These are phyloP conservation scores for Hemiprocne comata DNA, from an alignment of 2,113 vertebrate species.

Conservation along the genomic window DNA sequence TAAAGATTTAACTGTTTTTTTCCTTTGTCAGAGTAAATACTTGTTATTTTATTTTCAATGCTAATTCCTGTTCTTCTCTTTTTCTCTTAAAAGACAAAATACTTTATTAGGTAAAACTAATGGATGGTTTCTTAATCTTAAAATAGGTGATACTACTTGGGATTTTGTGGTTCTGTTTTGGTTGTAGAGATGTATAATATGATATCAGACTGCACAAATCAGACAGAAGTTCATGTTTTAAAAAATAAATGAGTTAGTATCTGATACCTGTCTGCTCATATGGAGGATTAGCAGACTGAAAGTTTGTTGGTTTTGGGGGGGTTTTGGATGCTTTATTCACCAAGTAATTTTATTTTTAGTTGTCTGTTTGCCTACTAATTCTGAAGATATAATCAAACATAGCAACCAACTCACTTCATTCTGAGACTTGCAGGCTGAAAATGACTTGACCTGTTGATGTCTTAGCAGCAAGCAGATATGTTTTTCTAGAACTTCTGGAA, in stretches of 20 bases:
- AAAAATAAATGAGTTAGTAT: rapidly evolving
- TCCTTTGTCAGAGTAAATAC: rapidly evolving
- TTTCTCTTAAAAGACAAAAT: rapidly evolving
- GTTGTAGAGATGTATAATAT: rapidly evolving
- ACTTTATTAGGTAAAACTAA: background rate
- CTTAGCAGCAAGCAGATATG: background rate
- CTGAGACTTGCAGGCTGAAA: background rate
- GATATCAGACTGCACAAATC: rapidly evolving
- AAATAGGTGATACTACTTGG: rapidly evolving
- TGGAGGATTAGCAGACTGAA: rapidly evolving
- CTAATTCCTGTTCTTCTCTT: rapidly evolving
- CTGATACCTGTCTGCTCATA: rapidly evolving
- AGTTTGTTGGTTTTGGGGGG: background rate
- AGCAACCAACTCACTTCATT: background rate
- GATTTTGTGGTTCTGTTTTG: background rate
- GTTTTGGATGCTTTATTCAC: rapidly evolving
- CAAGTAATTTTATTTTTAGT: background rate
- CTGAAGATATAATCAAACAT: rapidly evolving
- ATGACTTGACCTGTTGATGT: background rate
- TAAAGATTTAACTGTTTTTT: background rate
- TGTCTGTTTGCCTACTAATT: background rate
- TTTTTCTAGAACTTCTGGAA: background rate
- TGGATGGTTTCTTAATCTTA: rapidly evolving
- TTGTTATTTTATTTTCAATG: background rate
- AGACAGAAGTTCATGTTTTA: rapidly evolving